Evolutionary conservation across 2,113 vertebrate genomes (phyloP), one percentile per base, ranked within the genome.

Genomic region (Symphodus melops): DNA sequence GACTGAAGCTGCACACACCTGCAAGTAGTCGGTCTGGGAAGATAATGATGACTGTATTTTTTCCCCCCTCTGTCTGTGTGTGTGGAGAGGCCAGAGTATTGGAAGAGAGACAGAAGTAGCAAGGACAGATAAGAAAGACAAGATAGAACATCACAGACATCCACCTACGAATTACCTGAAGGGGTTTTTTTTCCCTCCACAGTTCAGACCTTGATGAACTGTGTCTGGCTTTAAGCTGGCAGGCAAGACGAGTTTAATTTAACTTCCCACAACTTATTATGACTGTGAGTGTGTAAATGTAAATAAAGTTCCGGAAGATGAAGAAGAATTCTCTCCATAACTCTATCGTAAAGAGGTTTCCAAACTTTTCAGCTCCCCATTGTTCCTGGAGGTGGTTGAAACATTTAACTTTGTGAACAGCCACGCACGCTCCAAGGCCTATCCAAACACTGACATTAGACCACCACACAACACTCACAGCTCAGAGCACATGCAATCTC

Each of bases 21-120:
- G 81, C 77, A 62, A 80, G 68, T 64, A 67, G 75, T 66, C 44
- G 66, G 73, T 71, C 57, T 70, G 63, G 19, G 60, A 44, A 83
- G 86, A 85, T 88, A 87, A 79, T 82, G 68, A 86, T 76, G 88
- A n/a, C n/a, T n/a, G n/a, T n/a, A n/a, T n/a, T n/a, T n/a, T n/a
- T n/a, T n/a, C n/a, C n/a, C n/a, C n/a, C n/a, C n/a, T n/a, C n/a
- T n/a, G n/a, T n/a, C n/a, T 65, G 20, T 36, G 55, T 36, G 62
- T 79, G 20, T 44, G 44, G 46, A 39, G 55, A 46, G 44, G 52
- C 23, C 49, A 5, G 57, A 42, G 46, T 73, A 75, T 25, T 71
- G 28, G 68, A 39, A 72, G 11, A 65, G 66, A 70, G 72, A 79
- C 60, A 73, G 33, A 60, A 76, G 53, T 17, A 81, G 33, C n/a